Evolutionary conservation across 2,888 invertebrate genomes (phyloP).

Genomic region (Saturnia japonica): DNA sequence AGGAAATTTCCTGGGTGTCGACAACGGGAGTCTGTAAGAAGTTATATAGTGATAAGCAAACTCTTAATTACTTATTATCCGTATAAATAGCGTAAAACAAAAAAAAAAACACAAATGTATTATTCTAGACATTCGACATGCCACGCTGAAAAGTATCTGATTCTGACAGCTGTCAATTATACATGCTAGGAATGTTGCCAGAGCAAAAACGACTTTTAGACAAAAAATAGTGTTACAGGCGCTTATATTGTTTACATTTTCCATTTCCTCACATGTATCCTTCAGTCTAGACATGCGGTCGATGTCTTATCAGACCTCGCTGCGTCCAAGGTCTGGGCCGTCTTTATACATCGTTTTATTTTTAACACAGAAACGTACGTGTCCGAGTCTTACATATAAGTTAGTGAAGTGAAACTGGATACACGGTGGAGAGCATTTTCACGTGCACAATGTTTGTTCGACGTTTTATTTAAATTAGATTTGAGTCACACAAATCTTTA

Average conservation of each 20-base stretch:
- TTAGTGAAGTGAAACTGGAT: not conserved
- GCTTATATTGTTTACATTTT: slow-evolving; percentile 4
- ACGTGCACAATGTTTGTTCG: too few relatives aligned
- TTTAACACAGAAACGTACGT: slow-evolving; percentile 35
- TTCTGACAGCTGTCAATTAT: slow-evolving; percentile 5
- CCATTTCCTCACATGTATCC: slow-evolving; percentile 16
- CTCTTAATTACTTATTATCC: not conserved
- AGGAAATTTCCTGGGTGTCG: too few relatives aligned
- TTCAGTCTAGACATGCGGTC: slow-evolving; percentile 40
- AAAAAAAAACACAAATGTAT: not conserved
- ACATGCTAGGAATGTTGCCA: slow-evolving; percentile 10
- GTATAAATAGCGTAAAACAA: not conserved
- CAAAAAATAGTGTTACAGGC: not conserved
- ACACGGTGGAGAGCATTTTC: not conserved
- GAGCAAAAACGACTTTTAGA: not conserved
- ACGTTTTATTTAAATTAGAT: too few relatives aligned
- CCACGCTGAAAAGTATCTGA: not conserved
- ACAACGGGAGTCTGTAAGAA: not conserved
- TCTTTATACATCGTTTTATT: slow-evolving; percentile 54
- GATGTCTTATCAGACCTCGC: slow-evolving; percentile 39
- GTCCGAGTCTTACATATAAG: not conserved
- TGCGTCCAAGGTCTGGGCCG: slow-evolving; percentile 58
- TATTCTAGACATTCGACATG: not conserved
- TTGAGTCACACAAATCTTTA: too few relatives aligned
- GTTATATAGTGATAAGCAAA: not conserved